Percentiles rank a stretch among this genome's conserved stretches.
These are phyloP conservation scores for Tipula confusa DNA, from an alignment of 2,888 invertebrate species.

Conservation along the genomic window DNA sequence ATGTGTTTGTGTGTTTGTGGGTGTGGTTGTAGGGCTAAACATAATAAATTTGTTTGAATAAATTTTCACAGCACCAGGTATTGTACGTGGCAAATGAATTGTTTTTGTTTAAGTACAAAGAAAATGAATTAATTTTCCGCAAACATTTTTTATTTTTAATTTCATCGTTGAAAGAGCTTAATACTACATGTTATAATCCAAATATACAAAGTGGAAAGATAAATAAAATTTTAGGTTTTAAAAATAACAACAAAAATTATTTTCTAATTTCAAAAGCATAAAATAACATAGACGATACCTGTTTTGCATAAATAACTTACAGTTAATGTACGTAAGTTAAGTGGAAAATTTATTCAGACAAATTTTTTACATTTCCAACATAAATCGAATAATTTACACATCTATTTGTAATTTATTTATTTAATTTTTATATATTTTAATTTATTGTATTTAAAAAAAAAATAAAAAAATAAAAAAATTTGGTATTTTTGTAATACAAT, in stretches of 20 bases:
- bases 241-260: neutral
- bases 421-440: neutral
- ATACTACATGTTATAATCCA: neutral
- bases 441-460: neutral
- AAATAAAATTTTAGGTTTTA: neutral
- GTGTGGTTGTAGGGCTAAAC: no score
- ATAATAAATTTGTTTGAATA: neutral
- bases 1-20: no score
- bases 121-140: neutral
- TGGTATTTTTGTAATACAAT: neutral
- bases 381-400: neutral
- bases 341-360: constrained; percentile 12
- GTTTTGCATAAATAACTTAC: neutral
- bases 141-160: neutral
- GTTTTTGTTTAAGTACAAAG: neutral
- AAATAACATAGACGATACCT: neutral
- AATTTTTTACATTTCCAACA: neutral
- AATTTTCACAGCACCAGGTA: neutral
- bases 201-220: neutral
- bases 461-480: neutral
- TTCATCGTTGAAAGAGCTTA: neutral
- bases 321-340: neutral
- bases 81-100: neutral
- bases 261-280: neutral
- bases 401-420: neutral